Percentiles rank a stretch among this genome's conserved stretches.
Evolutionary conservation across 2,888 invertebrate species (phyloP).

Genomic region (Dasypogon diadema): DNA sequence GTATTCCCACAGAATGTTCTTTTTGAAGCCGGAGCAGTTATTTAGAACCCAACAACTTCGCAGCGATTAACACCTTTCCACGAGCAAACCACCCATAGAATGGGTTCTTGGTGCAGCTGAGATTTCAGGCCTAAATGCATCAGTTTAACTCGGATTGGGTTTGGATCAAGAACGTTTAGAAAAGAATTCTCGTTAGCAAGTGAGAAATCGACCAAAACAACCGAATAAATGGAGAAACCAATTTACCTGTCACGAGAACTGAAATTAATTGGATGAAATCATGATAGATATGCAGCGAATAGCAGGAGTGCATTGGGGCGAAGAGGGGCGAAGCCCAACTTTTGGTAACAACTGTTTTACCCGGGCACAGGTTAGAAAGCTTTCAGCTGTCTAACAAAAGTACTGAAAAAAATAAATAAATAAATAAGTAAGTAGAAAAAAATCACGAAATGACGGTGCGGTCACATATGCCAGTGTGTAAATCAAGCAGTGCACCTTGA

Average conservation of each 20-base stretch:
- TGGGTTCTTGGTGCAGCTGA: constrained; percentile 3
- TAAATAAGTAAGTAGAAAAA: too few species aligned
- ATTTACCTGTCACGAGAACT: constrained; percentile 42
- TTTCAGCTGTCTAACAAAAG: constrained; percentile 17
- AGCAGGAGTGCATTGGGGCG: background rate
- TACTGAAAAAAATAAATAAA: background rate
- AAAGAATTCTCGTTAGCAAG: constrained; percentile 43
- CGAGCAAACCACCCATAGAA: background rate
- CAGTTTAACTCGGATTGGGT: constrained; percentile 18
- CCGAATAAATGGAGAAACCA: constrained; percentile 8
- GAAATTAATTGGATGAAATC: constrained; percentile 44
- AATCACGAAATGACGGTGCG: constrained; percentile 26
- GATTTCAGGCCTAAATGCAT: constrained; percentile 38
- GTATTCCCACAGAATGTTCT: constrained; percentile 21
- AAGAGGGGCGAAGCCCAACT: constrained; percentile 6
- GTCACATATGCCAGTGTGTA: constrained; percentile 59
- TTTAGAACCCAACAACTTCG: constrained; percentile 19
- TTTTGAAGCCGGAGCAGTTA: background rate
- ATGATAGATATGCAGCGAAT: constrained; percentile 32
- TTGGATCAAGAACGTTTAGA: constrained; percentile 38
- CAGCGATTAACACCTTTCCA: constrained; percentile 25
- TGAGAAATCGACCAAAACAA: constrained; percentile 21
- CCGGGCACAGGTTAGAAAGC: constrained; percentile 8
- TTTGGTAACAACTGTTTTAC: background rate
- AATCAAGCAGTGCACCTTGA: constrained; percentile 65